These are phyloP conservation scores for Tapirus indicus DNA, from an alignment of 2,797 vertebrate species.

Conservation along the genomic window DNA sequence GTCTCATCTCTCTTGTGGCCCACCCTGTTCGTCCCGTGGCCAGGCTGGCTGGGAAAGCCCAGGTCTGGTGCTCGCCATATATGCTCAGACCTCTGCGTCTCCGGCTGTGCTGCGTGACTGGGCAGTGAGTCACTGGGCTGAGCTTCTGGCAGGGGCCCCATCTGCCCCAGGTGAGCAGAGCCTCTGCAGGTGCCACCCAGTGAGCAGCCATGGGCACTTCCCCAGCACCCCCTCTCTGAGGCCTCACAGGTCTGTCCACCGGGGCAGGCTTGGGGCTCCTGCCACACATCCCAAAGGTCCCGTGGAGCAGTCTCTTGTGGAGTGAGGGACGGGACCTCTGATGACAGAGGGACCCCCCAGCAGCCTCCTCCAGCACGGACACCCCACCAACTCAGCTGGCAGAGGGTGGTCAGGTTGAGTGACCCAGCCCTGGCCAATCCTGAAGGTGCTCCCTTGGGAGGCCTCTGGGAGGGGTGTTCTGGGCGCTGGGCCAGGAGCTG, in stretches of 20 bases:
- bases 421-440: not conserved
- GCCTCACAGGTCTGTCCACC: not conserved
- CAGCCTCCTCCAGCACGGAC: not conserved
- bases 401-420: not conserved
- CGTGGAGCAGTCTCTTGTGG: not conserved
- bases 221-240: not conserved
- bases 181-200: not conserved
- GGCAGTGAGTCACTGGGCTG: not conserved
- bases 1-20: not conserved
- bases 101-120: not conserved
- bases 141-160: not conserved
- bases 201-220: not conserved
- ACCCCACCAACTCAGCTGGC: not conserved
- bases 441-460: not conserved
- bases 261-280: too few relatives aligned
- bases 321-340: not conserved
- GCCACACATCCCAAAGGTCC: not conserved
- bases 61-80: fast-evolving
- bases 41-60: not conserved
- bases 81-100: not conserved
- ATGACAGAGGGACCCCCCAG: not conserved
- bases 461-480: not conserved
- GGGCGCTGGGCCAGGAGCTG: not conserved
- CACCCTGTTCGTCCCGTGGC: fast-evolving
- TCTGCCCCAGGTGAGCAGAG: not conserved